A percentile compares a stretch with the other conserved stretches of the same genome.
These are phyloP conservation scores for Drosophila auraria DNA, from an alignment of 1,140 invertebrate genomes.

Conservation along the genomic window DNA sequence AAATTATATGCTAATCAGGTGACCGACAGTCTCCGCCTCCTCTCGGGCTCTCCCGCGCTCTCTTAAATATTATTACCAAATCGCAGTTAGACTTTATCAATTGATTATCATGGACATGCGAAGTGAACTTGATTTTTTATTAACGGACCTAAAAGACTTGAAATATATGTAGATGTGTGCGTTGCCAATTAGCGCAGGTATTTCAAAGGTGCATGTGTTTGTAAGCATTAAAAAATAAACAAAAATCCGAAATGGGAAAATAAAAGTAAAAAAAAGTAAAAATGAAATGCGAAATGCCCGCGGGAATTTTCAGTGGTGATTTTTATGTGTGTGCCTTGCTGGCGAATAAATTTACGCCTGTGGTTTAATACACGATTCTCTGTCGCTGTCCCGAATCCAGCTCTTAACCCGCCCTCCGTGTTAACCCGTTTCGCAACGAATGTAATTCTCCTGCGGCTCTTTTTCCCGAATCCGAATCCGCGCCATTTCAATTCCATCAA, in stretches of 20 bases:
- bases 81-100: conserved; percentile 69
- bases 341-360: conserved; percentile 78
- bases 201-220: conserved; percentile 10
- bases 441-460: conserved; percentile 49
- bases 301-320: conserved; percentile 68
- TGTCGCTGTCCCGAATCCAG: conserved; percentile 18
- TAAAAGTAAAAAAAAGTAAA: background rate
- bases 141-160: conserved; percentile 41
- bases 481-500: conserved; percentile 70
- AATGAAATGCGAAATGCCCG: conserved; percentile 55
- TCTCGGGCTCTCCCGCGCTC: background rate
- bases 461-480: conserved; percentile 19
- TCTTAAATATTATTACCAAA: conserved; percentile 40
- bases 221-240: conserved; percentile 19
- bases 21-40: conserved; percentile 44
- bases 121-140: conserved; percentile 77
- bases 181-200: conserved; percentile 59
- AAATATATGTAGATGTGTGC: conserved; percentile 18
- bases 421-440: conserved; percentile 4
- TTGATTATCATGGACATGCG: conserved; percentile 71
- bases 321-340: conserved; percentile 49
- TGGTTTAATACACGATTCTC: conserved; percentile 72
- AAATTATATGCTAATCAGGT: conserved; percentile 78
- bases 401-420: conserved; percentile 4
- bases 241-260: conserved; percentile 18